These are phyloP conservation scores for Marronus borbonicus DNA, from an alignment of 2,888 invertebrate species.

Conservation along the genomic window DNA sequence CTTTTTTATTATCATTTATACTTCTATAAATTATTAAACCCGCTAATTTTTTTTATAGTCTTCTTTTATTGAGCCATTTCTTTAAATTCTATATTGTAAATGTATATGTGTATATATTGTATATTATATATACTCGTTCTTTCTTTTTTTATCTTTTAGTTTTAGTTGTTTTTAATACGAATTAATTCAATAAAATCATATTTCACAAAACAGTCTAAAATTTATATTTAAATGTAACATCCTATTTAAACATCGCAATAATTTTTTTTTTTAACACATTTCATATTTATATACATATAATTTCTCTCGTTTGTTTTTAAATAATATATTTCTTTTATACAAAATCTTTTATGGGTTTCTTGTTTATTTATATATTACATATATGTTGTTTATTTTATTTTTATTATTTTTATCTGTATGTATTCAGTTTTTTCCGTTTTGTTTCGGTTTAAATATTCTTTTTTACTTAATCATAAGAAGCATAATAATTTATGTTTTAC, in stretches of 20 bases:
- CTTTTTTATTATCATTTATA: conserved; percentile 46
- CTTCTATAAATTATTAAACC: conserved; percentile 55
- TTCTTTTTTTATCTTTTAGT: conserved; percentile 9
- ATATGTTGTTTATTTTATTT: conserved; percentile 28
- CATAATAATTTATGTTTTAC: conserved; percentile 29
- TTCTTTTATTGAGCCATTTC: conserved; percentile 58
- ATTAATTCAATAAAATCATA: conserved; percentile 41
- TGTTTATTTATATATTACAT: conserved; percentile 38
- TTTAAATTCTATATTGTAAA: conserved; percentile 46
- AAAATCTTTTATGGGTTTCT: conserved; percentile 49
- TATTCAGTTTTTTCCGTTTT: conserved; percentile 18
- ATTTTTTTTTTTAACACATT: conserved; percentile 26
- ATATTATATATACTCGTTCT: conserved; percentile 37
- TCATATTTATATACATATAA: conserved; percentile 24
- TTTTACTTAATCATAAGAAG: conserved; percentile 37
- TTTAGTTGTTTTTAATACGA: conserved; percentile 14
- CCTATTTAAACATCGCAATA: conserved; percentile 49
- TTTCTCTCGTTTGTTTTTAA: conserved; percentile 34
- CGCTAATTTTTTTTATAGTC: conserved; percentile 57
- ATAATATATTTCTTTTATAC: conserved; percentile 48
- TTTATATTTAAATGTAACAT: conserved; percentile 49
- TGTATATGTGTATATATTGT: conserved; percentile 42
- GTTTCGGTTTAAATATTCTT: neutral
- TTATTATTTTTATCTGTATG: conserved; percentile 29
- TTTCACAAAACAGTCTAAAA: conserved; percentile 45